These are phyloP conservation scores for Syngnathus acus DNA, from an alignment of 2,797 vertebrate genomes.

Conservation along the genomic window DNA sequence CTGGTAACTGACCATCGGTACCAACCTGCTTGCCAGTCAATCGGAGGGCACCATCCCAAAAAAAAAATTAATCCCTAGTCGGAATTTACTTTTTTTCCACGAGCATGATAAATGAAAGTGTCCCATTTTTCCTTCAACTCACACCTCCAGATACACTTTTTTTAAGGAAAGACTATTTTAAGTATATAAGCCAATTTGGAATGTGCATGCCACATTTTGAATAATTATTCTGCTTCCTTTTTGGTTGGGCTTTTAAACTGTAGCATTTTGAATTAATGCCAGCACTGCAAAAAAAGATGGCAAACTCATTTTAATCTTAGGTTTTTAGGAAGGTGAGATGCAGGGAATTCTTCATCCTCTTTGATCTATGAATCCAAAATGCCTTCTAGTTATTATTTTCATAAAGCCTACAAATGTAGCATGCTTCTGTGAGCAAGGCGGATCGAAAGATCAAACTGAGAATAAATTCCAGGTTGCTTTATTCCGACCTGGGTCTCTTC, in stretches of 20 bases:
- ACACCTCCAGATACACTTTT: background rate
- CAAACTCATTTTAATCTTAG: constrained; percentile 51
- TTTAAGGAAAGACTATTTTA: background rate
- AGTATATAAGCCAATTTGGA: constrained; percentile 4
- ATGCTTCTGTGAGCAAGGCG: constrained; percentile 29
- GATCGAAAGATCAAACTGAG: constrained; percentile 37
- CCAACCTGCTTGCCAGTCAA: background rate
- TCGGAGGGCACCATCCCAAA: background rate
- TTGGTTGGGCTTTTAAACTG: constrained; percentile 12
- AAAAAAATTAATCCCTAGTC: background rate
- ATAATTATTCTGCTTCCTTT: constrained; percentile 8
- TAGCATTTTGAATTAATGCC: constrained; percentile 5
- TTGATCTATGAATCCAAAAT: constrained; percentile 58
- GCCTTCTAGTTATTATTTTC: constrained; percentile 53
- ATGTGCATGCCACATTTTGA: background rate
- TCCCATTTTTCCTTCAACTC: background rate
- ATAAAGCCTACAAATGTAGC: constrained; percentile 29
- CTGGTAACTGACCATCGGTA: background rate
- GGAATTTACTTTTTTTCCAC: background rate
- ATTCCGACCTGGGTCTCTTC: constrained; percentile 22
- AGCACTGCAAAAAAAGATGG: constrained; percentile 17
- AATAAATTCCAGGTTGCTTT: constrained; percentile 36
- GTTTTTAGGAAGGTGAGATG: constrained; percentile 47
- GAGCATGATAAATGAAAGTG: background rate
- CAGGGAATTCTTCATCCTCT: constrained; percentile 45